Conservation (phyloP, 2,113 vertebrate species). For the Pagrus major region DNA sequence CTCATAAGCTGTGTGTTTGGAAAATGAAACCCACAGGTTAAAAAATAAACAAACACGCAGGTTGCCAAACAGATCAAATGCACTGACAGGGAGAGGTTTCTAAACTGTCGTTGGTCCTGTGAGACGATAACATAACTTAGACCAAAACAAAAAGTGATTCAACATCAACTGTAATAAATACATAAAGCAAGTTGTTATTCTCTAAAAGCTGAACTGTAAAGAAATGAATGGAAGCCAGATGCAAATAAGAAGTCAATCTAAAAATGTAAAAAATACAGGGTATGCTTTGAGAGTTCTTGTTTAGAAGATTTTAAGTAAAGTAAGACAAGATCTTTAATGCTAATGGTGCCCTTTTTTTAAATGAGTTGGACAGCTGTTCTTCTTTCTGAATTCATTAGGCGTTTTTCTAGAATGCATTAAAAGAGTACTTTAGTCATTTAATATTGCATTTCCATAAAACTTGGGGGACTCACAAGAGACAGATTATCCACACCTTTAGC, state of each 20-base stretch:
- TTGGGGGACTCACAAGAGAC: neutral
- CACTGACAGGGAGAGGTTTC: conserved; percentile 7
- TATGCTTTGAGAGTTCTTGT: too few relatives aligned
- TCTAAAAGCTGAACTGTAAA: neutral
- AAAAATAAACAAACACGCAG: conserved; percentile 17
- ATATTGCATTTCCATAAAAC: neutral
- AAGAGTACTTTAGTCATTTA: neutral
- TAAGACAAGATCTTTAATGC: neutral
- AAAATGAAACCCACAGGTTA: conserved; percentile 46
- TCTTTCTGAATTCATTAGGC: neutral
- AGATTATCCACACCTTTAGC: too few relatives aligned
- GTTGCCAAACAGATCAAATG: conserved; percentile 40
- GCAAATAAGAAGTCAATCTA: neutral
- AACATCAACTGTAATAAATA: conserved; percentile 15
- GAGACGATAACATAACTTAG: conserved; percentile 11
- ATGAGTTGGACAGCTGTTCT: neutral
- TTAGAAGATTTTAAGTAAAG: too few relatives aligned
- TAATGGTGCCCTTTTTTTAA: neutral
- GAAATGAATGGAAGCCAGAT: conserved; percentile 4
- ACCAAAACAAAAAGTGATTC: conserved; percentile 11
- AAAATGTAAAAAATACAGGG: neutral
- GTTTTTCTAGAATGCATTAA: neutral
- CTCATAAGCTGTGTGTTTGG: conserved; percentile 30
- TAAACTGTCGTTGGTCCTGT: conserved; percentile 9
- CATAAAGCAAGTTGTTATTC: conserved; percentile 7